Conservation (phyloP, 1,140 invertebrate genomes). For the Thrips palmi region DNA sequence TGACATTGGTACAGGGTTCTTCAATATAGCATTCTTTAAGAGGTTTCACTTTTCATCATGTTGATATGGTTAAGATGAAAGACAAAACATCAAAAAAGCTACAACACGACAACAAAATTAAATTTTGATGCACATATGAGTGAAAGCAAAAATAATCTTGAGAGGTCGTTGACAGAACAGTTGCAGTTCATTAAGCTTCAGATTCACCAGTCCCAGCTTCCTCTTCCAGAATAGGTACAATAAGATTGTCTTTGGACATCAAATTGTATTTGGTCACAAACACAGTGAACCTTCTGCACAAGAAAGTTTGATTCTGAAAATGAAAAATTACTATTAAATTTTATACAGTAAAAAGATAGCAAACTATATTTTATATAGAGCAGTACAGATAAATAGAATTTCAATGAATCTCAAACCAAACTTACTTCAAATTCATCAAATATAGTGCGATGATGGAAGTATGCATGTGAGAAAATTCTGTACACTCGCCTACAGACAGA, state of each 20-base stretch:
- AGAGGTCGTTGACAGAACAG: slow-evolving; percentile 12
- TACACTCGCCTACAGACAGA: slow-evolving; percentile 97
- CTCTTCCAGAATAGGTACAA: slow-evolving; percentile 84
- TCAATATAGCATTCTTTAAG: too few species aligned
- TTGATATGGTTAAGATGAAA: too few species aligned
- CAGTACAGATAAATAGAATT: background rate
- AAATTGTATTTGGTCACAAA: slow-evolving; percentile 98
- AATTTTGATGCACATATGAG: slow-evolving; percentile 1
- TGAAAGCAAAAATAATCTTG: slow-evolving; percentile 3
- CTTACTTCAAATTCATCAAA: slow-evolving; percentile 93
- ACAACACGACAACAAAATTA: background rate
- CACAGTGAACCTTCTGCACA: slow-evolving; percentile 91
- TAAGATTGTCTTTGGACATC: slow-evolving; percentile 96
- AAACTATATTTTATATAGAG: background rate
- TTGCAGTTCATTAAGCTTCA: slow-evolving; percentile 41
- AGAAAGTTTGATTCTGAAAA: slow-evolving; percentile 64
- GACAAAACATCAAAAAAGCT: too few species aligned
- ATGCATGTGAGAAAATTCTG: slow-evolving; percentile 98
- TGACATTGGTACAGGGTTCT: too few species aligned
- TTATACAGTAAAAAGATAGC: background rate
- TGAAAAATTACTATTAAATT: slow-evolving; percentile 11
- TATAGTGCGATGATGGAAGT: slow-evolving; percentile 91
- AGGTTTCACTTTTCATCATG: too few species aligned
- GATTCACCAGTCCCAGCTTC: slow-evolving; percentile 48
- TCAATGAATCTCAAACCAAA: slow-evolving; percentile 20